Conservation (phyloP, 2,113 vertebrate genomes). For the Chamaetylas fuelleborni region DNA sequence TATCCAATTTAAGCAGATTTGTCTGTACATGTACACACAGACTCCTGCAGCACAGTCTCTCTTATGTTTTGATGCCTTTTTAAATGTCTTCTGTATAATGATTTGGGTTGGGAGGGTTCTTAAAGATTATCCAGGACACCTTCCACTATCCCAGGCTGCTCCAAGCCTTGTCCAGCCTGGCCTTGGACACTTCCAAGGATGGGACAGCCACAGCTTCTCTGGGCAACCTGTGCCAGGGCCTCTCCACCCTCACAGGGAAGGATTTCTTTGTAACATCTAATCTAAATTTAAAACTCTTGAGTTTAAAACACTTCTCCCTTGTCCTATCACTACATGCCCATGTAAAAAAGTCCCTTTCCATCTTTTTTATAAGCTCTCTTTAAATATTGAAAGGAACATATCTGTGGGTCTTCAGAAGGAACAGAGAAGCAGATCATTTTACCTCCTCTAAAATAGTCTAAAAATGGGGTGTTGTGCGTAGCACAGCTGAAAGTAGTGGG, state of each 20-base stretch:
- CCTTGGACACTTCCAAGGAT: background rate
- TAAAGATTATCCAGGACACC: background rate
- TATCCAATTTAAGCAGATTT: background rate
- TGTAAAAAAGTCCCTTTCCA: background rate
- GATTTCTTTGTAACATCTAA: background rate
- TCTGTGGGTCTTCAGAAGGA: background rate
- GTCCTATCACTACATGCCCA: background rate
- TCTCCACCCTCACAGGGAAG: background rate
- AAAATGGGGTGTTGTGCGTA: background rate
- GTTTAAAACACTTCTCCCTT: background rate
- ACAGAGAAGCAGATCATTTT: background rate
- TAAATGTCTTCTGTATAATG: background rate
- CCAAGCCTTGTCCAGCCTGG: background rate
- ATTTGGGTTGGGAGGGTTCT: background rate
- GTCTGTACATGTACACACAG: rapidly evolving
- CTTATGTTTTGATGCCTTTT: background rate
- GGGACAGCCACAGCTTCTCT: background rate
- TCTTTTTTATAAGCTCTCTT: background rate
- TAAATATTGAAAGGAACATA: background rate
- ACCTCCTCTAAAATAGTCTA: background rate
- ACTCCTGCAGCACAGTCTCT: background rate
- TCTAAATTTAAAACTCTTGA: background rate
- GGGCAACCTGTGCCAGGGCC: background rate
- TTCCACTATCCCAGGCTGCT: rapidly evolving
- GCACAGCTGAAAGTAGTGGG: background rate